Evolutionary conservation across 2,888 invertebrate species (phyloP).

Genomic region (Drosophila ochracea): DNA sequence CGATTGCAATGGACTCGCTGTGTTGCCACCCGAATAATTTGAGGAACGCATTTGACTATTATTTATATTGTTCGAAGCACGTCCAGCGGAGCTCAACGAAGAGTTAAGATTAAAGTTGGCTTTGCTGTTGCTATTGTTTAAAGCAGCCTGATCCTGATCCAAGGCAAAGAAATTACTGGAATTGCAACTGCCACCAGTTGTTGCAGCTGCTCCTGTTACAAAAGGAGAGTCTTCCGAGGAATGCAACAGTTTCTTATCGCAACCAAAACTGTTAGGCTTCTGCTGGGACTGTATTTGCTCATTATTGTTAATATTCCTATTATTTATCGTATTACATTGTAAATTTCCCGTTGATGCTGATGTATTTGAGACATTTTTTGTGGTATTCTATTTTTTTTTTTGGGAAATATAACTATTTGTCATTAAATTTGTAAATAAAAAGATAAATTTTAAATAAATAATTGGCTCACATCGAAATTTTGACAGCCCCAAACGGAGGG

Average conservation of each 20-base stretch:
- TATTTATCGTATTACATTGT: conserved; percentile 32
- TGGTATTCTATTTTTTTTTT: conserved; percentile 14
- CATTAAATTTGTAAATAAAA: background rate
- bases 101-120: conserved; percentile 35
- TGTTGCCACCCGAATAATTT: conserved; percentile 75
- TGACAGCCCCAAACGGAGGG: conserved; percentile 76
- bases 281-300: background rate
- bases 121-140: conserved; percentile 31
- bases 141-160: conserved; percentile 1
- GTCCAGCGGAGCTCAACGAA: conserved; percentile 35
- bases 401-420: background rate
- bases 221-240: conserved; percentile 67
- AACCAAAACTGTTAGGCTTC: conserved; percentile 52
- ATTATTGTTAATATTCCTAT: conserved; percentile 25
- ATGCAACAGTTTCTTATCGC: conserved; percentile 29
- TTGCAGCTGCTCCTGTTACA: conserved; percentile 60
- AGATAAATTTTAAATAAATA: background rate
- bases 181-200: conserved; percentile 19
- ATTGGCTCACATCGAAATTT: conserved; percentile 62
- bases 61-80: conserved; percentile 48
- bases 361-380: conserved; percentile 32
- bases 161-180: conserved; percentile 20
- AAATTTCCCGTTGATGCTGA: conserved; percentile 64
- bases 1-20: conserved; percentile 86
- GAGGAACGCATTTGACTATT: conserved; percentile 79